Conservation (phyloP, 2,888 invertebrate species). For the Plagodis pulveraria region DNA sequence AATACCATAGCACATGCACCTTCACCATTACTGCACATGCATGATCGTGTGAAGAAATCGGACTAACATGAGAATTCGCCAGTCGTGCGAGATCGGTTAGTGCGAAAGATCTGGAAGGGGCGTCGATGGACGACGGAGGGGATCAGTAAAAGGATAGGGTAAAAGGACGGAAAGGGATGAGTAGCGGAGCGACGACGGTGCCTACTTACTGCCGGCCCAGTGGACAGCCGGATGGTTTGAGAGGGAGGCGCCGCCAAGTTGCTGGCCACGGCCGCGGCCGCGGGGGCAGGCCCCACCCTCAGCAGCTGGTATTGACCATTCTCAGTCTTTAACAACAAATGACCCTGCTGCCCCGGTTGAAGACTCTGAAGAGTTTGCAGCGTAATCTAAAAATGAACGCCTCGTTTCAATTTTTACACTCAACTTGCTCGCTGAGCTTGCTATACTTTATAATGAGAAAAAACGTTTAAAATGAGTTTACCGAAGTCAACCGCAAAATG, state of each 20-base stretch:
- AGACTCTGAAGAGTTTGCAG: constrained; percentile 94
- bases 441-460: constrained; percentile 15
- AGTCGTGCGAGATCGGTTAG: constrained; percentile 21
- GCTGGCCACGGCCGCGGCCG: constrained; percentile 77
- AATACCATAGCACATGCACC: constrained; percentile 70
- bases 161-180: constrained; percentile 20
- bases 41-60: constrained; percentile 60
- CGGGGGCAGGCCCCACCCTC: constrained; percentile 89
- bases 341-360: constrained; percentile 94
- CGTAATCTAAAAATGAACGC: constrained; percentile 90
- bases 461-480: constrained; percentile 11
- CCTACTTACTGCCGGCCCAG: constrained; percentile 93
- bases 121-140: constrained; percentile 16
- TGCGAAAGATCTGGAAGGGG: constrained; percentile 18
- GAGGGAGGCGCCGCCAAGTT: constrained; percentile 85
- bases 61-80: constrained; percentile 47
- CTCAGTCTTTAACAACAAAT: constrained; percentile 97
- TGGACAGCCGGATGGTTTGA: constrained; percentile 93
- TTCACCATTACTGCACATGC: constrained; percentile 71
- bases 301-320: constrained; percentile 98
- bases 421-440: constrained; percentile 36
- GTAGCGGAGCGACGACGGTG: constrained; percentile 41
- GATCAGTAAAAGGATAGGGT: constrained; percentile 15
- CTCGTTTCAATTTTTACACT: constrained; percentile 63
- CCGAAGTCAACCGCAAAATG: constrained; percentile 14